Base-by-base conservation (phyloP, 1,140 invertebrate genomes). In the Bombus balteatus region DNA sequence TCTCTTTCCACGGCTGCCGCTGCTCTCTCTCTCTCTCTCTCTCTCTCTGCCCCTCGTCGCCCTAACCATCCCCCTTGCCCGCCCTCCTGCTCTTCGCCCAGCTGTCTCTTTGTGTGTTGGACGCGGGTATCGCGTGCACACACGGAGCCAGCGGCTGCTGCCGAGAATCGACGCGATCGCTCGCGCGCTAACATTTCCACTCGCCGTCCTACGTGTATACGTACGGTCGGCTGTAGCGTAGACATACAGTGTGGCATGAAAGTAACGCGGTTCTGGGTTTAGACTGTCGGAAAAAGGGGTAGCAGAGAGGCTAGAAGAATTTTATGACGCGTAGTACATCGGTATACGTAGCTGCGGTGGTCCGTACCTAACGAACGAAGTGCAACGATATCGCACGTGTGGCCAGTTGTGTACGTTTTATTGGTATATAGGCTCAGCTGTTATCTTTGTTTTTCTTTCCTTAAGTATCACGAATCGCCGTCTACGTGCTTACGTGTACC, bases 101-200 rank as follows among this genome's bases (percentile, higher is more conserved):
- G 81, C 78, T 65, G 74, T 87, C 66, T 68, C 83, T 86, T 66
- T 82, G 72, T 74, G 86, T 43, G 74, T 41, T 86, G 57, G 34
- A 72, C 68, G 71, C 75, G 62, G n/a, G 79, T 80, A 76, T 47
- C 72, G 81, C 28, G 75, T 41, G 57, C 68, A 66, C 47, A 83
- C 81, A 32, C 37, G 37, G n/a, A 39, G 5, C n/a, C 41, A 43
- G n/a, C 47, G 85, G 66, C 57, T 59, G 37, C 39, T 37, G 62
- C 34, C 32, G 10, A 59, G 73, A 41, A 28, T 41, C 39, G 39
- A n/a, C 70, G 70, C 70, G 37, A 41, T 57, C 72, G 59, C n/a
- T 66, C 66, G n/a, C 28, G 65, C 47, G 32, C 71, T 3, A 15
- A 74, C 53, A 6, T 25, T 3, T 9, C 15, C 32, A 22, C 41